Percentiles rank a stretch among this genome's conserved stretches.
Conservation (phyloP, 1,140 invertebrate species). For the Latrodectus geometricus region DNA sequence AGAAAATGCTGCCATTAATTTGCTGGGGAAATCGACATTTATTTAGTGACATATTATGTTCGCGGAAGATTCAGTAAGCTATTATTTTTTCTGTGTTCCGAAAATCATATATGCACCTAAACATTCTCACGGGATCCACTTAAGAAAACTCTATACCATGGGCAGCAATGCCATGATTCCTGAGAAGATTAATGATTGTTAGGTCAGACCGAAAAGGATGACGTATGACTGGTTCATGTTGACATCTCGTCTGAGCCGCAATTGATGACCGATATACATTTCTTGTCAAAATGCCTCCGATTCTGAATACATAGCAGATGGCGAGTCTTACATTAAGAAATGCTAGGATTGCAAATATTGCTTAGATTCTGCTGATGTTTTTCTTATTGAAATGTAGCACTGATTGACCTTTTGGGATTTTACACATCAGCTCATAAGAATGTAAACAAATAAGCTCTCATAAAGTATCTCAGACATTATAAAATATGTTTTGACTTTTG, state of each 20-base stretch:
- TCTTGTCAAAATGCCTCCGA: slow-evolving; percentile 45
- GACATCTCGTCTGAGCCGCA: slow-evolving; percentile 44
- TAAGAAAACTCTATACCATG: slow-evolving; percentile 1
- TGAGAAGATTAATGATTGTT: slow-evolving; percentile 28
- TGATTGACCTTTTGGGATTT: not conserved
- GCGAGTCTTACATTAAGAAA: not conserved
- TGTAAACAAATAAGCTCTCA: too few relatives aligned
- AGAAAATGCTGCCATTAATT: too few relatives aligned
- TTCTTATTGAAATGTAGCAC: not conserved
- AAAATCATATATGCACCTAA: not conserved
- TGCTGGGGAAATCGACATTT: too few relatives aligned
- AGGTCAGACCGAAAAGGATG: slow-evolving; percentile 24
- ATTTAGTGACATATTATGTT: too few relatives aligned
- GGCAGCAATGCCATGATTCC: not conserved
- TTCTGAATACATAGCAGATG: slow-evolving; percentile 38
- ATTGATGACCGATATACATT: slow-evolving; percentile 49
- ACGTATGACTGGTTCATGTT: slow-evolving; percentile 48
- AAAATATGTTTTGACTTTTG: too few relatives aligned
- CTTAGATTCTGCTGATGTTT: not conserved
- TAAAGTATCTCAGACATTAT: too few relatives aligned
- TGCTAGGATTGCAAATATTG: not conserved
- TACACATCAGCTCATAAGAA: not conserved
- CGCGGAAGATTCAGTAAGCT: too few relatives aligned
- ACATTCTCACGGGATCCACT: not conserved
- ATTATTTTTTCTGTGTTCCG: too few relatives aligned